Percentiles rank a stretch among this genome's conserved stretches.
Evolutionary conservation across 1,140 invertebrate genomes (phyloP).

Genomic region (Holotrichia oblita): DNA sequence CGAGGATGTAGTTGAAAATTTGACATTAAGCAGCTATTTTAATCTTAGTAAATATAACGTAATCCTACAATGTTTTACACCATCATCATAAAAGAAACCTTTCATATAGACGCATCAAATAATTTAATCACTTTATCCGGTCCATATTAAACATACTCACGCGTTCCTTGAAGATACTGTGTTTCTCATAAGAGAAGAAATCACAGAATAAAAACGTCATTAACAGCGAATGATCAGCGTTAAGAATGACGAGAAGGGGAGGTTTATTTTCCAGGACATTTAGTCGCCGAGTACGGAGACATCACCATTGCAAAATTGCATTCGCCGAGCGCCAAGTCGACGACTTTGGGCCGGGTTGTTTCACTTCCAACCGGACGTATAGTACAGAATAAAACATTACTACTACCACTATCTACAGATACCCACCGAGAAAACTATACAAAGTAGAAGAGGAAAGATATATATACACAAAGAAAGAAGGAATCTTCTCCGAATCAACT

Average conservation of each 20-base stretch:
- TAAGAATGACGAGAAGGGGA: not conserved
- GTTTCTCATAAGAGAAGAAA: not conserved
- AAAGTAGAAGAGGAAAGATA: not conserved
- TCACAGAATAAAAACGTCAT: slow-evolving; percentile 32
- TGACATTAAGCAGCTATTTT: too few relatives aligned
- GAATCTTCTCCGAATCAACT: slow-evolving; percentile 47
- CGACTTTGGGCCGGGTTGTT: not conserved
- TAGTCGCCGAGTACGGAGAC: slow-evolving; percentile 24
- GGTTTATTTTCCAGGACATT: slow-evolving; percentile 43
- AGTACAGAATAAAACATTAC: slow-evolving; percentile 42
- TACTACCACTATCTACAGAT: not conserved
- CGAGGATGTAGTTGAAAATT: too few relatives aligned
- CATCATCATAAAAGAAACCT: too few relatives aligned
- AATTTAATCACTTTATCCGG: slow-evolving; percentile 1
- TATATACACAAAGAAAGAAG: not conserved
- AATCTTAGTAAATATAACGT: too few relatives aligned
- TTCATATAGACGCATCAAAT: not conserved
- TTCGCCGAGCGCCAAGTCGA: not conserved
- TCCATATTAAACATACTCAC: not conserved
- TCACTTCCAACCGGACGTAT: not conserved
- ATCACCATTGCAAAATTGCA: slow-evolving; percentile 32
- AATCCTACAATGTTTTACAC: too few relatives aligned
- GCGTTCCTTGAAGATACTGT: too few relatives aligned
- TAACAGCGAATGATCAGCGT: slow-evolving; percentile 19
- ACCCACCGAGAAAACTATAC: not conserved